Evolutionary conservation across 2,113 vertebrate species (phyloP).

Genomic region (Lonchura striata): DNA sequence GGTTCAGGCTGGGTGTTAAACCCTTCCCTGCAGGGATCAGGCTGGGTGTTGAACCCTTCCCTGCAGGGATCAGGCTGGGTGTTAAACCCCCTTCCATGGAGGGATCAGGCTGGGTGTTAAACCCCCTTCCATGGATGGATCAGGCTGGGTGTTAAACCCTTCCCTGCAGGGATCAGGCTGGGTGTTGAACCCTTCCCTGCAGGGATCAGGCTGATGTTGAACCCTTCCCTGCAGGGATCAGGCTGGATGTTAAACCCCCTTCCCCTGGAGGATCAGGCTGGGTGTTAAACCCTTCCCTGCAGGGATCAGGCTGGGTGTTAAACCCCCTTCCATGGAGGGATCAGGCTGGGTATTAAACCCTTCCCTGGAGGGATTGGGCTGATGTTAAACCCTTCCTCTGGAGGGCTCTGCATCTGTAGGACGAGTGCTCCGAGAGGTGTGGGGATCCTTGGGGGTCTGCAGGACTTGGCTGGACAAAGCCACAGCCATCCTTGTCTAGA

Average conservation of each 20-base stretch:
- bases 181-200: no score
- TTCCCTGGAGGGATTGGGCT: not conserved
- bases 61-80: not conserved
- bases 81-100: not conserved
- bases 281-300: no score
- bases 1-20: not conserved
- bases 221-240: no score
- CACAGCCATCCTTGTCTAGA: not conserved
- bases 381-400: not conserved
- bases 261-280: no score
- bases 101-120: not conserved
- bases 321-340: not conserved
- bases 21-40: not conserved
- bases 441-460: not conserved
- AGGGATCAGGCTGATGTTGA: no score
- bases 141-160: not conserved
- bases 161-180: no score
- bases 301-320: not conserved
- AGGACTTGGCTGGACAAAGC: not conserved
- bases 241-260: no score
- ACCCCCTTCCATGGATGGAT: no score
- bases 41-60: not conserved
- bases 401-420: fast-evolving
- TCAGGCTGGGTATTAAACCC: not conserved
- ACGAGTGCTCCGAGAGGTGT: not conserved